These are phyloP conservation scores for Physeter macrocephalus DNA, from an alignment of 2,113 vertebrate genomes.

Conservation along the genomic window DNA sequence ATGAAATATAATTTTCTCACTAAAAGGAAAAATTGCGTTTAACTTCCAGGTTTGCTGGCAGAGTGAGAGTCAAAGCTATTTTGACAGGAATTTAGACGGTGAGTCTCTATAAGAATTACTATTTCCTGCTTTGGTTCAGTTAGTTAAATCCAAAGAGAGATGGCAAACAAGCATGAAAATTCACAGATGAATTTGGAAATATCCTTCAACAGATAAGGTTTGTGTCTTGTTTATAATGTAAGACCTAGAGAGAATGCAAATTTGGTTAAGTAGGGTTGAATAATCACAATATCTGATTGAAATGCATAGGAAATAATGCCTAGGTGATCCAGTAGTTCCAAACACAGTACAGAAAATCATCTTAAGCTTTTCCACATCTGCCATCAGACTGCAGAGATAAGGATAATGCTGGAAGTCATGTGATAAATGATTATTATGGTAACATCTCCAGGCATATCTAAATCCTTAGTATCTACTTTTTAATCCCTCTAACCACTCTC, in stretches of 20 bases:
- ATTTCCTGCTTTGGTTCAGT: not conserved
- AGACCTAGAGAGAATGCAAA: not conserved
- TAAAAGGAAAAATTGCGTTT: not conserved
- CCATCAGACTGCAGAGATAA: not conserved
- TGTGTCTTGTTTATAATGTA: not conserved
- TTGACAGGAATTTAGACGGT: not conserved
- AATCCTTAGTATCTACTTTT: not conserved
- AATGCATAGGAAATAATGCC: not conserved
- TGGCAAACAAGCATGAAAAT: not conserved
- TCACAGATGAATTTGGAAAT: not conserved
- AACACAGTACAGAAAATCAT: not conserved
- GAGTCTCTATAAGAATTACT: not conserved
- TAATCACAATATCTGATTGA: not conserved
- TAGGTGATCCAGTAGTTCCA: not conserved
- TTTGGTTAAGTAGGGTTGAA: not conserved
- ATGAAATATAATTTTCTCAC: not conserved
- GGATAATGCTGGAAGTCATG: not conserved
- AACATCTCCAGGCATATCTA: no score
- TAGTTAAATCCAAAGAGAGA: not conserved
- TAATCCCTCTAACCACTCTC: not conserved
- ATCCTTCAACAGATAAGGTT: not conserved
- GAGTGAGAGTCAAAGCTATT: not conserved
- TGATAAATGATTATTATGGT: not conserved
- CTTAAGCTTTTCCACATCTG: not conserved
- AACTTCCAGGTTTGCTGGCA: not conserved